Conservation (phyloP, 2,888 invertebrate genomes). For the Sepioteuthis lessoniana region DNA sequence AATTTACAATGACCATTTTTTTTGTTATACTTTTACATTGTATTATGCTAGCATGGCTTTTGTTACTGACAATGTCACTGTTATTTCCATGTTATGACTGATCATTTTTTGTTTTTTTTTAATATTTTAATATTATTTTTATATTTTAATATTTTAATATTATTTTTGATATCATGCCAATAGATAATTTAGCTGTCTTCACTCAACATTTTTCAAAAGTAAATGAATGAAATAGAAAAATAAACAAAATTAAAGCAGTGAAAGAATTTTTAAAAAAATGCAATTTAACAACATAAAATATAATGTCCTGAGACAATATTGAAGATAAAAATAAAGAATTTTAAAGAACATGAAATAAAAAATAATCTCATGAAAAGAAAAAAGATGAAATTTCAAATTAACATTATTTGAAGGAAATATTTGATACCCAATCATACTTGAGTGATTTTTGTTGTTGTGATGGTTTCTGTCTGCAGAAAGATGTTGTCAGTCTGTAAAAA, state of each 20-base stretch:
- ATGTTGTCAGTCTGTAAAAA: background rate
- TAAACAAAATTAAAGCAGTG: background rate
- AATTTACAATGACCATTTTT: background rate
- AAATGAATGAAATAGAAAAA: background rate
- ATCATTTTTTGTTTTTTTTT: background rate
- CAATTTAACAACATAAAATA: background rate
- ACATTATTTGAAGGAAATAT: slow-evolving; percentile 18
- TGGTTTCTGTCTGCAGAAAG: background rate
- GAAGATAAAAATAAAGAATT: background rate
- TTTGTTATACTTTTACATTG: background rate
- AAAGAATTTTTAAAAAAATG: background rate
- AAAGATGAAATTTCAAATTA: slow-evolving; percentile 1
- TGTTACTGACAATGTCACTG: background rate
- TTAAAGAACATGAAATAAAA: background rate
- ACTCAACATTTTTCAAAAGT: background rate
- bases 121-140: background rate
- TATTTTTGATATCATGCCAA: background rate
- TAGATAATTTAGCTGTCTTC: background rate
- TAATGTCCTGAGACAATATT: background rate
- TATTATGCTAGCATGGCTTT: background rate
- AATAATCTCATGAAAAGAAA: background rate
- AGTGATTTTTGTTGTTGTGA: background rate
- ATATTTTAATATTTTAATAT: background rate
- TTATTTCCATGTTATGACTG: background rate
- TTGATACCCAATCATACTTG: background rate